Evolutionary conservation across 2,888 invertebrate species (phyloP), one percentile per base, ranked within the genome.

Genomic region (Orthosia gracilis): DNA sequence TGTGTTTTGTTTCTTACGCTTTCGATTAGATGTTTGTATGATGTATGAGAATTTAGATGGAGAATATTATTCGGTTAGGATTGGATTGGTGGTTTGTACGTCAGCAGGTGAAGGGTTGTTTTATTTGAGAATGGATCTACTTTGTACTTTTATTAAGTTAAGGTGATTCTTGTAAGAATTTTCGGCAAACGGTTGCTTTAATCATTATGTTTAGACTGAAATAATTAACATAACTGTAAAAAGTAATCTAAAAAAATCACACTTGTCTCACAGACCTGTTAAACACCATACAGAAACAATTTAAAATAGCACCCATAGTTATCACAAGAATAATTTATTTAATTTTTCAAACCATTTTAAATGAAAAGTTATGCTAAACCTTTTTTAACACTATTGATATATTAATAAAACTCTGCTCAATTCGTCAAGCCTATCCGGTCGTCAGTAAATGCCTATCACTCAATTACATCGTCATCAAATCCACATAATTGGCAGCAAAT

Each of bases 1-100:
- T 89, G 83, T 85, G 84, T 80, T 75, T 88, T 81, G 68, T 82
- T 83, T 86, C 84, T 79, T 89, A 86, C 87, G 77, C 67, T 84
- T 86, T 82, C 76, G 81, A 86, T 85, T 78, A 82, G 65, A 58
- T 47, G 45, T 61, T 23, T 55, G 26, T 66, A 72, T 76, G 68
- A 82, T 73, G 65, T 77, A 76, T 78, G 69, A 47, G 54, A 54
- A 55, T 69, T 55, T 54, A 13, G 50, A 50, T 52, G n/a, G 12
- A n/a, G 9, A 57, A 49, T 50, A 55, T 40, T 50, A 45, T 67
- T 23, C 5, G 12, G 2, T 9, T 0, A 21, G 17, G 15, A 18
- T 57, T 26, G 9, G 11, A 18, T 17, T 13, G 21, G 18, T n/a
- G 17, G 15, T 7, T 40, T 31, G 4, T 2, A 57, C 15, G 11